phyloP scores from a whole-genome alignment of 1,140 invertebrate species.

The Euschistus heros region DNA sequence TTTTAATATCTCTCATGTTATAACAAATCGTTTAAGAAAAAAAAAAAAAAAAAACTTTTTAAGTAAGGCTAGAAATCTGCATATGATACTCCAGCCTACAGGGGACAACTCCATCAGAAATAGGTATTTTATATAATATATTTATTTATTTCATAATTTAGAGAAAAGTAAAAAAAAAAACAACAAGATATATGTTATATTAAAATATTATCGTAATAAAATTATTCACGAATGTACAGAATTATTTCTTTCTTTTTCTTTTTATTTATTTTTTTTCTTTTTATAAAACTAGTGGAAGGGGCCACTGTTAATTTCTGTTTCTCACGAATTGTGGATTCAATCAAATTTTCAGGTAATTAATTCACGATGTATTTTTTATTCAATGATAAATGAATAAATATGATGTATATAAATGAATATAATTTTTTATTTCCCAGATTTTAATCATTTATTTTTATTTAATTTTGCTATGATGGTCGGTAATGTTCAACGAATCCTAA shows the following conservation, averaged over 20 bases:
- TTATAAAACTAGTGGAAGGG: neutral
- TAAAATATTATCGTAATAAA: no score
- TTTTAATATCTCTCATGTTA: constrained; percentile 9
- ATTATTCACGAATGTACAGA: no score
- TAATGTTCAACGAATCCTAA: no score
- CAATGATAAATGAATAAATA: neutral
- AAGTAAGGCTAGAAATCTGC: neutral
- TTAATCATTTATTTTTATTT: no score
- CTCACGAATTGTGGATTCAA: neutral
- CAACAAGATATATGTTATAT: no score
- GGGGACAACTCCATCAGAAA: neutral
- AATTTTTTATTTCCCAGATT: no score
- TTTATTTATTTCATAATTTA: constrained; percentile 2
- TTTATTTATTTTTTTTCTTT: neutral
- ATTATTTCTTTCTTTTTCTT: neutral
- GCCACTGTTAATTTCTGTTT: neutral
- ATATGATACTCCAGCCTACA: neutral
- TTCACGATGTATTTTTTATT: neutral
- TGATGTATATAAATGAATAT: no score
- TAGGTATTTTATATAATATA: neutral
- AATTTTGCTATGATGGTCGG: no score
- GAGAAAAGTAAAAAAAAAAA: neutral
- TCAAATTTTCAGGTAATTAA: constrained; percentile 9
- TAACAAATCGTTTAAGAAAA: neutral
- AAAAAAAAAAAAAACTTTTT: no score